Conservation (phyloP, 2,797 vertebrate species). For the Remorina albescens region DNA sequence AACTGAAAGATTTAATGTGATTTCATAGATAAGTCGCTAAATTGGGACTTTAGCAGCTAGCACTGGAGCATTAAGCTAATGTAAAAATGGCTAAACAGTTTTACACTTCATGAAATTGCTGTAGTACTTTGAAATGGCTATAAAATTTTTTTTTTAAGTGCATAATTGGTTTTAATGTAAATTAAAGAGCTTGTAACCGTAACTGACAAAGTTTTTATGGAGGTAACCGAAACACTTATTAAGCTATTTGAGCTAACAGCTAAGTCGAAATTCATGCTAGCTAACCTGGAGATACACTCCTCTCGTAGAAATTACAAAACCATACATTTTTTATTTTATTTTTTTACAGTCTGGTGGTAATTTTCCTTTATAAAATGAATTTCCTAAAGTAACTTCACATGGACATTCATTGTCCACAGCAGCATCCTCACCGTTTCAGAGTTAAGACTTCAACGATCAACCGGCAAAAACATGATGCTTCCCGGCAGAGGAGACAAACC, state of each 20-base stretch:
- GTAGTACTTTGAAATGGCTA: neutral
- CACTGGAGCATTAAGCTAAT: conserved; percentile 11
- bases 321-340: no score
- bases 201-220: neutral
- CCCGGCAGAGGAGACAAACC: neutral
- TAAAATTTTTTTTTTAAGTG: neutral
- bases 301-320: accelerated
- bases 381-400: no score
- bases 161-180: neutral
- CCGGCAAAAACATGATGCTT: neutral
- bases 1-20: no score
- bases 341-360: no score
- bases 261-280: neutral
- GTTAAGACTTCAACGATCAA: conserved; percentile 2
- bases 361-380: no score
- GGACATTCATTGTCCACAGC: neutral
- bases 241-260: conserved; percentile 6
- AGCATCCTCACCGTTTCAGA: conserved; percentile 38
- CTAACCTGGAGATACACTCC: neutral
- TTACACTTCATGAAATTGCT: neutral
- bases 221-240: neutral
- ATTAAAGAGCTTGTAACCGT: neutral
- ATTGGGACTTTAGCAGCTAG: neutral
- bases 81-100: neutral
- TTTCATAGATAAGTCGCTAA: neutral